Conservation (phyloP, 2,797 vertebrate species). For the Peromyscus nudipes region DNA sequence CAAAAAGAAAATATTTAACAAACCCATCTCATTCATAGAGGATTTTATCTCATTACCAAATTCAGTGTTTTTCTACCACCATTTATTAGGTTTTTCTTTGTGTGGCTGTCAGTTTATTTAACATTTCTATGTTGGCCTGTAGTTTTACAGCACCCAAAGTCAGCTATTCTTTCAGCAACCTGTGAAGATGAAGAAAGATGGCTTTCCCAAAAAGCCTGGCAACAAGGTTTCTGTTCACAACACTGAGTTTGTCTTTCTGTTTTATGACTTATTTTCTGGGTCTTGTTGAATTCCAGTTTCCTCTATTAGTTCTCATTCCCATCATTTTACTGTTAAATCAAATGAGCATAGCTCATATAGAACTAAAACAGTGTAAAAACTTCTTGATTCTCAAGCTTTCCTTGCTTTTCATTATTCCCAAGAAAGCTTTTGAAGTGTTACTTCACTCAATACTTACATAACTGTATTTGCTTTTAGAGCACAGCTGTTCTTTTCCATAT, state of each 20-base stretch:
- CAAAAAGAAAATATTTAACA: slow-evolving; percentile 26
- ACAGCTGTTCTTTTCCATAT: slow-evolving; percentile 32
- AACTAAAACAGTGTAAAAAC: neutral
- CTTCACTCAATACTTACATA: slow-evolving; percentile 55
- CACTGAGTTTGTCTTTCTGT: neutral
- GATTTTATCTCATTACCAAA: neutral
- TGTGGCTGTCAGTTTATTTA: neutral
- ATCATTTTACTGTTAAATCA: neutral
- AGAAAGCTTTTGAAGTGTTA: slow-evolving; percentile 22
- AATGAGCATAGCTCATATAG: neutral
- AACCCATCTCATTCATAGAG: neutral
- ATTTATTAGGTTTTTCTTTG: neutral
- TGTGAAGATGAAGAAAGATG: neutral
- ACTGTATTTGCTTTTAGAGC: slow-evolving; percentile 61
- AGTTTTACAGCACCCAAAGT: neutral
- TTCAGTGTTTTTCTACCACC: neutral
- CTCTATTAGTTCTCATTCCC: neutral
- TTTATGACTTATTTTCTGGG: neutral
- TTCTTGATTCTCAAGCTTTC: neutral
- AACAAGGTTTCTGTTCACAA: neutral
- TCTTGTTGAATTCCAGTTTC: neutral
- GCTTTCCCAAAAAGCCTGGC: neutral
- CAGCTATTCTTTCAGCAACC: neutral
- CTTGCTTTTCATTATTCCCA: neutral
- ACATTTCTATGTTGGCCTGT: neutral